Evolutionary conservation across 1,140 invertebrate genomes (phyloP), one percentile per base, ranked within the genome.

Genomic region (Heliothis subflexa): DNA sequence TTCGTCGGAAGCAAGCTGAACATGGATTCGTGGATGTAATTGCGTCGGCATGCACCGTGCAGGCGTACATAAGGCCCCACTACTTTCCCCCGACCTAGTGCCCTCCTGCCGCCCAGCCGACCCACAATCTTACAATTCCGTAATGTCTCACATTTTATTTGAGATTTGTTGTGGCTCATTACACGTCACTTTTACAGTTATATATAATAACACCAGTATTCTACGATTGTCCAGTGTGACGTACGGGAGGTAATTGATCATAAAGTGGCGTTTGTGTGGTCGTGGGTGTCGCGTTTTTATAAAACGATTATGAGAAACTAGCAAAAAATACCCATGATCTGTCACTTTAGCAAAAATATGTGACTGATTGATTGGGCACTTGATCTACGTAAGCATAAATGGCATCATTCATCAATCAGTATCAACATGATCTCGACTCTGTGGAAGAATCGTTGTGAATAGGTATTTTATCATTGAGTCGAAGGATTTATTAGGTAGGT

Each of bases 41-140:
- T 91, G 91, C 88, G 87, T 89, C 86, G 86, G 90, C 85, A 90
- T 92, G 90, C 92, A 89, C 89, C 79, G 88, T 86, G 85, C 89
- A 86, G 85, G 84, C 80, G 84, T 81, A 83, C 84, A 85, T 82
- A 85, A 88, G 85, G 86, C 90, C 82, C 89, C 90, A 90, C 85
- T 91, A 92, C 91, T 93, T 94, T 94, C 91, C 91, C 91, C 88
- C 91, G 92, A 92, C 92, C 92, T 88, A 94, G 90, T 94, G 91
- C 89, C 92, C 92, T 92, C 89, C 89, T 87, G 85, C 74, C 78
- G 61, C 84, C 76, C 76, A 80, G 81, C 78, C 85, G 89, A 94
- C 91, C 91, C 90, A 90, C 91, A 91, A 93, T 84, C 89, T 83
- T 84, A 90, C 86, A 86, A 92, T 91, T 92, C 91, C 88, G 87